Base-by-base conservation (phyloP, 1,140 invertebrate species). In the Pissodes strobi region DNA sequence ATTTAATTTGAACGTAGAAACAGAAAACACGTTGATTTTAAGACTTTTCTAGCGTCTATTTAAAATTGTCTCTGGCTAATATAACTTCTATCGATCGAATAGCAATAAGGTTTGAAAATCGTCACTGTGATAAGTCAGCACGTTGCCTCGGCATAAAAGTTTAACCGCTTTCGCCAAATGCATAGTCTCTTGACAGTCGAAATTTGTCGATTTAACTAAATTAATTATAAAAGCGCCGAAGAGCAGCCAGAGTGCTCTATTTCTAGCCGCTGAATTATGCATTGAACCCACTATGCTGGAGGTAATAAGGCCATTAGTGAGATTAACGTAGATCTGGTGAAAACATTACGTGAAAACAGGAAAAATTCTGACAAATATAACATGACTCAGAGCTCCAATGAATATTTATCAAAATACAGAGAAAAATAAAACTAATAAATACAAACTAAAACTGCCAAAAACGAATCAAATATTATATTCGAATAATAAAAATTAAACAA, bases 221-320 rank as follows among this genome's bases (percentile, higher is more conserved):
- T 57, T 57, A 57, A n/a, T n/a, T n/a, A n/a, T 57, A 57, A 57
- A 57, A 57, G 53, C 37, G 12, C 9, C 23, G 53, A 57, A 57
- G 37, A 43, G 18, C 53, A 39, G 34, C 21, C 49, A 43, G 21
- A 12, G 13, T 25, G 53, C 38, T 57, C 37, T 57, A 57, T 43
- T 57, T 43, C 53, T 6, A 57, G 15, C n/a, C 13, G 2, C 4
- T 57, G 34, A 57, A 57, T 57, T 41, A 57, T 57, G n/a, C 37
- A 57, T n/a, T 2, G 22, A 10, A 15, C 13, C 6, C 38, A 43
- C 10, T 23, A 43, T 23, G 22, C 19, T 9, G 17, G n/a, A 22
- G 18, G 19, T 17, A 9, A 23, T 18, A n/a, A n/a, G 8, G 22
- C 13, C 15, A 23, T 27, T 27, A 51, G 22, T 51, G 21, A 2